Conservation (phyloP, 2,797 vertebrate genomes). For the Propithecus deckenii region DNA sequence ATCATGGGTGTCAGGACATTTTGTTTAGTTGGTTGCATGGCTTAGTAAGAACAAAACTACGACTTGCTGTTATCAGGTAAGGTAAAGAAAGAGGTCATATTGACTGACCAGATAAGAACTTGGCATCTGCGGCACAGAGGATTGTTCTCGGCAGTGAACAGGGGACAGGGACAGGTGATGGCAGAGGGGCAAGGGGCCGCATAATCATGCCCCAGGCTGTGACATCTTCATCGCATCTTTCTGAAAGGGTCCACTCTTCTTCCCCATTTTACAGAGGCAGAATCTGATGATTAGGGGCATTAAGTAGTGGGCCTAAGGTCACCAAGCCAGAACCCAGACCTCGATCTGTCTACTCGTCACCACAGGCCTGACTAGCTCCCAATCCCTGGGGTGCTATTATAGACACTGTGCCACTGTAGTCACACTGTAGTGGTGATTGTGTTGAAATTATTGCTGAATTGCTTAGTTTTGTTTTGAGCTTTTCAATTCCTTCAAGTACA, state of each 20-base stretch:
- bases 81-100: neutral
- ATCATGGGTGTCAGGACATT: neutral
- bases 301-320: neutral
- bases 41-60: neutral
- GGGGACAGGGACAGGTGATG: neutral
- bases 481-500: constrained; percentile 53
- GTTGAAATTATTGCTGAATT: constrained; percentile 63
- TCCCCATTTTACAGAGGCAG: neutral
- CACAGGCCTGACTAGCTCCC: neutral
- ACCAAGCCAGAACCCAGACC: neutral
- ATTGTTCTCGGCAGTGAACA: neutral
- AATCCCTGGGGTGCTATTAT: neutral
- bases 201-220: neutral
- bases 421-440: neutral
- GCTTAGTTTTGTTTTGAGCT: constrained; percentile 61
- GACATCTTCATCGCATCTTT: neutral
- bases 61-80: neutral
- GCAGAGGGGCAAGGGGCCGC: no score
- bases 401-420: neutral
- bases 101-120: neutral
- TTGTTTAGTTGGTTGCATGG: neutral
- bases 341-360: neutral
- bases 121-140: neutral
- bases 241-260: neutral
- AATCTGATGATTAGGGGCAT: neutral